A percentile compares a stretch with the other conserved stretches of the same genome.
Conservation (phyloP, 2,888 invertebrate species). For the Hemithea aestivaria region DNA sequence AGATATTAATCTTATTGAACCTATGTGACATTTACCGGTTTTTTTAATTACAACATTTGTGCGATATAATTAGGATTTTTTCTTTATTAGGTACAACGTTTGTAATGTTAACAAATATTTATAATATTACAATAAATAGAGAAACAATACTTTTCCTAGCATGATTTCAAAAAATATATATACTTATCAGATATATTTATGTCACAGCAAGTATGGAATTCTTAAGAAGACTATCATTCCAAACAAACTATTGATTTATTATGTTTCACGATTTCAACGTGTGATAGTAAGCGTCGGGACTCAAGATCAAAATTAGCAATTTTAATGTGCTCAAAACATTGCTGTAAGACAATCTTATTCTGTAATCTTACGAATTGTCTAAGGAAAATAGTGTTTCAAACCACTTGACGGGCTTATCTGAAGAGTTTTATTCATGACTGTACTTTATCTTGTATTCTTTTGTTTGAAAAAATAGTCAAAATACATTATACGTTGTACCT, state of each 20-base stretch:
- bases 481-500: too few species aligned
- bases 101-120: too few species aligned
- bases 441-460: conserved; percentile 13
- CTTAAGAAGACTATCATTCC: too few species aligned
- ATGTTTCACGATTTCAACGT: conserved; percentile 29
- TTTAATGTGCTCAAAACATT: conserved; percentile 43
- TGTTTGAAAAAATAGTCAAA: background rate
- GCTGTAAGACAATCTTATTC: conserved; percentile 34
- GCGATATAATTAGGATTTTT: too few species aligned
- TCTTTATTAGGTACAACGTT: too few species aligned
- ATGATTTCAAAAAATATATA: conserved; percentile 4
- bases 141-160: too few species aligned
- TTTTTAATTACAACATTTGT: too few species aligned
- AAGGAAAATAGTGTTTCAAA: conserved; percentile 19
- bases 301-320: conserved; percentile 39
- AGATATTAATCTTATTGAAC: too few species aligned
- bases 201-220: too few species aligned
- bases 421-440: conserved; percentile 11
- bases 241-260: background rate
- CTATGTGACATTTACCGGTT: too few species aligned
- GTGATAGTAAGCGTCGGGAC: conserved; percentile 30
- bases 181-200: conserved; percentile 22
- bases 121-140: too few species aligned
- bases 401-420: conserved; percentile 15
- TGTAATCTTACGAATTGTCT: conserved; percentile 33